Evolutionary conservation across 2,797 vertebrate species (phyloP).

Genomic region (Gambusia yucatana): DNA sequence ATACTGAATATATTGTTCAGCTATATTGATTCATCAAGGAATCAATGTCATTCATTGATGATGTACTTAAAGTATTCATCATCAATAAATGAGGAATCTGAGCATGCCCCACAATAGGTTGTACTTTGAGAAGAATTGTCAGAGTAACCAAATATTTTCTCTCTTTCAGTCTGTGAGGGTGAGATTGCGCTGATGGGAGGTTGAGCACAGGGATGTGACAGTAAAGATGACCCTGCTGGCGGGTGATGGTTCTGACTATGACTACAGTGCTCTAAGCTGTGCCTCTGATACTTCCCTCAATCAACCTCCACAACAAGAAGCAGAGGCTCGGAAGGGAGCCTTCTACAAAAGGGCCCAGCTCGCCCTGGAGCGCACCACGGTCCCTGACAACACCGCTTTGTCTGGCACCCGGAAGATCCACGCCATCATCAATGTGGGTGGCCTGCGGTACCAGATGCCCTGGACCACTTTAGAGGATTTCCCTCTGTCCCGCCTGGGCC

Average conservation of each 20-base stretch:
- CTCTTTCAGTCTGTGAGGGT: conserved; percentile 30
- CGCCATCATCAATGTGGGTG: conserved; percentile 96
- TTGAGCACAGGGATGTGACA: conserved; percentile 84
- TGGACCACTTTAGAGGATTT: conserved; percentile 98
- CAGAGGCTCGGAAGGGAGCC: conserved; percentile 88
- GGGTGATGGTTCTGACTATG: conserved; percentile 96
- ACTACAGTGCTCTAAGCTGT: conserved; percentile 96
- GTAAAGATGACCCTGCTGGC: conserved; percentile 94
- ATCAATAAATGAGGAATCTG: not conserved
- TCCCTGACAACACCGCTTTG: conserved; percentile 39
- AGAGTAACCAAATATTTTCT: not conserved
- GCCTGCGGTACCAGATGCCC: conserved; percentile 93
- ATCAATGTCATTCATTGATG: too few relatives aligned
- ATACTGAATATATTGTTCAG: too few relatives aligned
- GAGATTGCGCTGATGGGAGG: conserved; percentile 31
- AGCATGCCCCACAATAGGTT: not conserved
- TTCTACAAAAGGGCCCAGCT: conserved; percentile 92
- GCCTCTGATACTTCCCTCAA: conserved; percentile 90
- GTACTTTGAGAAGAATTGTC: not conserved
- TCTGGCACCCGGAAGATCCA: conserved; percentile 85
- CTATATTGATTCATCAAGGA: too few relatives aligned
- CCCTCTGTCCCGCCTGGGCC: conserved; percentile 92
- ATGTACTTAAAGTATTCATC: not conserved
- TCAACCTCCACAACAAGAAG: conserved; percentile 85
- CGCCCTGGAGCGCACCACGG: conserved; percentile 74